phyloP scores from a whole-genome alignment of 2,888 invertebrate genomes.

The Germaria angustata region DNA sequence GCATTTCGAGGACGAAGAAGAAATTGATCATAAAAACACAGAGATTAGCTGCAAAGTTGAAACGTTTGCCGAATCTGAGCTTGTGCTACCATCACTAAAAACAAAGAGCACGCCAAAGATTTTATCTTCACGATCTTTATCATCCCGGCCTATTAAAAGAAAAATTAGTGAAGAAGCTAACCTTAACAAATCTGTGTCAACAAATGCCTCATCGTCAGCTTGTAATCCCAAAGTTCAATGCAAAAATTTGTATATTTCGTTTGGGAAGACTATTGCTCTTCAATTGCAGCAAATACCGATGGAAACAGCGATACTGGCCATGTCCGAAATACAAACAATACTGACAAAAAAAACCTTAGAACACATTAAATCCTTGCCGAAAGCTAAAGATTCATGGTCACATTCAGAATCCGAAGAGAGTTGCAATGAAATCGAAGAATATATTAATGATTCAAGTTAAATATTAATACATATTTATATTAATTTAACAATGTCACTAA shows the following conservation, averaged over 20 bases:
- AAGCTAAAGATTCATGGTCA: background rate
- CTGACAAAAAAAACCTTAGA: slow-evolving; percentile 39
- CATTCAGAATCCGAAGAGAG: slow-evolving; percentile 20
- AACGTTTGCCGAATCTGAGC: background rate
- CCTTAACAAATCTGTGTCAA: background rate
- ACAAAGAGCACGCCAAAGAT: background rate
- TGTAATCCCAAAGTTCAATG: background rate
- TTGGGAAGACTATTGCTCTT: slow-evolving; percentile 45
- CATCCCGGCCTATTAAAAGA: background rate
- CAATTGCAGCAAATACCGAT: slow-evolving; percentile 40
- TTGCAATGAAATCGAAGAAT: slow-evolving; percentile 6
- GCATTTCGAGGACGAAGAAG: background rate
- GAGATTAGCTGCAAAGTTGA: slow-evolving; percentile 22
- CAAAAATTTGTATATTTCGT: slow-evolving; percentile 25
- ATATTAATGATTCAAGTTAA: slow-evolving; percentile 10
- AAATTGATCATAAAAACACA: background rate
- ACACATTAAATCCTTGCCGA: slow-evolving; percentile 7
- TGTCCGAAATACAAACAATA: slow-evolving; percentile 47
- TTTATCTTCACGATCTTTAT: background rate
- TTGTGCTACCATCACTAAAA: background rate
- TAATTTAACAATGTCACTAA: background rate
- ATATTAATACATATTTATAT: background rate
- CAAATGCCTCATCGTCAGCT: background rate
- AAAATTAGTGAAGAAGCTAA: background rate
- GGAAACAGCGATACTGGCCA: slow-evolving; percentile 33